These are phyloP conservation scores for Chloromyia formosa DNA, from an alignment of 2,888 invertebrate genomes.

Conservation along the genomic window DNA sequence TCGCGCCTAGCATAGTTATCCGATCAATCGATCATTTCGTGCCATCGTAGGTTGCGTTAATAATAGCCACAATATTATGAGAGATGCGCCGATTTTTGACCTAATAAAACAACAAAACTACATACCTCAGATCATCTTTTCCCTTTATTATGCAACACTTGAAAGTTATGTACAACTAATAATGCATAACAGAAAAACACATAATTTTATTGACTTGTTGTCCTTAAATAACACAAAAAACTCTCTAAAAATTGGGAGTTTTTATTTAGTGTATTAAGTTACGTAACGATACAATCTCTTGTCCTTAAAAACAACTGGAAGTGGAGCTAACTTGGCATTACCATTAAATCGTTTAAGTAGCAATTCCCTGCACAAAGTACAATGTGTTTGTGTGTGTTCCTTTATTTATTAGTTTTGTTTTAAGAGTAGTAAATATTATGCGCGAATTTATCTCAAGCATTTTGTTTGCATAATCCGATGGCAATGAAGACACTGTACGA, in stretches of 20 bases:
- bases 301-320: constrained; percentile 1
- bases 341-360: not conserved
- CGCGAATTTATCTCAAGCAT: not conserved
- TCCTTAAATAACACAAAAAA: constrained; percentile 11
- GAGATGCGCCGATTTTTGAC: too few relatives aligned
- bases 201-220: not conserved
- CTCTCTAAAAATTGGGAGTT: not conserved
- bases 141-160: constrained; percentile 30
- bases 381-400: not conserved
- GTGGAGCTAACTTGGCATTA: constrained; percentile 18
- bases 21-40: too few relatives aligned
- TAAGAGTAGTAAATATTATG: not conserved
- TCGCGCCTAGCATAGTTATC: too few relatives aligned
- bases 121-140: too few relatives aligned
- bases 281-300: constrained; percentile 10
- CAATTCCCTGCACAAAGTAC: constrained; percentile 11
- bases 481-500: not conserved
- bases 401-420: not conserved
- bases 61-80: too few relatives aligned
- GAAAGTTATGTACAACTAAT: constrained; percentile 26
- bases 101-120: too few relatives aligned
- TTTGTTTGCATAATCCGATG: not conserved
- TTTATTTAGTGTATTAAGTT: constrained; percentile 8
- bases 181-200: constrained; percentile 28
- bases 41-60: too few relatives aligned